Base-by-base conservation (phyloP, 2,888 invertebrate genomes). In the Troides helena region DNA sequence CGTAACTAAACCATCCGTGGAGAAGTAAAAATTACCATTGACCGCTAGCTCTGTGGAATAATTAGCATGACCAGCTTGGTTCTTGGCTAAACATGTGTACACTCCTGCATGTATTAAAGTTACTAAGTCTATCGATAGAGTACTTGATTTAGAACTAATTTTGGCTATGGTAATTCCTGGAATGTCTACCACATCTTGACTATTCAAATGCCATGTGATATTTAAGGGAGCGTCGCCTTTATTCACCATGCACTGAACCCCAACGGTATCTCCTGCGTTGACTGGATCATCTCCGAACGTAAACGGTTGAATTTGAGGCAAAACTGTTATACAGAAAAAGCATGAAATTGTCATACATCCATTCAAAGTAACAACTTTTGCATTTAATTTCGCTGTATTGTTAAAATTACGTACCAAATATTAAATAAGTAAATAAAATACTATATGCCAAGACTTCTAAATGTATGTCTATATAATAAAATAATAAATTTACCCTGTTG, bases 171-270 rank as follows among this genome's bases (percentile, higher is more conserved):
- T 88, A 70, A 95, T 90, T 75, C 95, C 94, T 74, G 88, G 87
- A 81, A 89, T 92, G 75, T 84, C 90, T 69, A 79, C 93, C 76
- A 93, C 94, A 77, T 90, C 93, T 82, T 88, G 93, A 76, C 94
- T 95, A 86, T 97, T 96, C 74, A 96, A 94, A 43, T 93, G 93
- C 97, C 97, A 97, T 67, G 94, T 94, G 68, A 97, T 95, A 79
- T 94, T 94, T 53, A 97, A 91, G 10, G 97, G 97, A 65, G 94
- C 92, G 83, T 97, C 97, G 61, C 98, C 97, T 86, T 96, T 96
- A 63, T 94, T 94, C 58, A 96, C 95, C 89, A 95, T 95, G 85
- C 97, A 97, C 74, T 95, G 94, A 4, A 96, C 94, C 69, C 96
- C 96, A 57, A 95, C 95, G 74, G 95, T 94, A 74, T 97, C 96